Evolutionary conservation across 2,888 invertebrate species (phyloP).

Genomic region (Nomada goodeniana): DNA sequence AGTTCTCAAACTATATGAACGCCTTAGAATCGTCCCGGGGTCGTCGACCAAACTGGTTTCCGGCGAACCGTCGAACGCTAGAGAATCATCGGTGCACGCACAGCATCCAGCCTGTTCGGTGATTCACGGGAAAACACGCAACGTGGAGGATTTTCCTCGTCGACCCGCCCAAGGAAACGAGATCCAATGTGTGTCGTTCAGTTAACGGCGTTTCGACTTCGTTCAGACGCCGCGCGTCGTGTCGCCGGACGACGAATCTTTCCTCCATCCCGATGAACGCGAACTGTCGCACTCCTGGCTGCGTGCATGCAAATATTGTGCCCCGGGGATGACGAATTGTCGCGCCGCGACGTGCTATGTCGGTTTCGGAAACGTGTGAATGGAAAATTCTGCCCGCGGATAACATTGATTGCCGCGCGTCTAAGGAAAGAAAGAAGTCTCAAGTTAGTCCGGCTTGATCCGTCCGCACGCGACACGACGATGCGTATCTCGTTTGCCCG

Average conservation of each 20-base stretch:
- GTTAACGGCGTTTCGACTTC: neutral
- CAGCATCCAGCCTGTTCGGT: neutral
- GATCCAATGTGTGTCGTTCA: neutral
- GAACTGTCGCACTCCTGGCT: no score
- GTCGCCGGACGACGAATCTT: neutral
- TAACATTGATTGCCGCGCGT: slow-evolving; percentile 2
- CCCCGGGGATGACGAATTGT: no score
- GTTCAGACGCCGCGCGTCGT: neutral
- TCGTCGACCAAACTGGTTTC: slow-evolving; percentile 60
- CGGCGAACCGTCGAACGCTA: neutral
- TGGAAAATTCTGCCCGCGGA: neutral
- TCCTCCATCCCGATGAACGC: neutral
- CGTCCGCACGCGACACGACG: no score
- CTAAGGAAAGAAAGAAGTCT: neutral
- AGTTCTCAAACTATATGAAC: slow-evolving; percentile 8
- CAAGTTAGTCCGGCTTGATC: neutral
- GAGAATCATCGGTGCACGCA: slow-evolving; percentile 20
- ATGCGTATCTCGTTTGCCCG: no score
- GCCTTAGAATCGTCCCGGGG: slow-evolving; percentile 38
- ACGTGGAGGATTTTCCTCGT: slow-evolving; percentile 14
- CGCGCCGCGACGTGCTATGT: slow-evolving; percentile 14
- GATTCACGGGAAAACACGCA: slow-evolving; percentile 46
- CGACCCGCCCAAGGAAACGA: neutral
- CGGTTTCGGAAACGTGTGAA: neutral
- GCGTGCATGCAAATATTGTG: neutral